phyloP scores from a whole-genome alignment of 2,888 invertebrate species.

The Monopis laevigella region DNA sequence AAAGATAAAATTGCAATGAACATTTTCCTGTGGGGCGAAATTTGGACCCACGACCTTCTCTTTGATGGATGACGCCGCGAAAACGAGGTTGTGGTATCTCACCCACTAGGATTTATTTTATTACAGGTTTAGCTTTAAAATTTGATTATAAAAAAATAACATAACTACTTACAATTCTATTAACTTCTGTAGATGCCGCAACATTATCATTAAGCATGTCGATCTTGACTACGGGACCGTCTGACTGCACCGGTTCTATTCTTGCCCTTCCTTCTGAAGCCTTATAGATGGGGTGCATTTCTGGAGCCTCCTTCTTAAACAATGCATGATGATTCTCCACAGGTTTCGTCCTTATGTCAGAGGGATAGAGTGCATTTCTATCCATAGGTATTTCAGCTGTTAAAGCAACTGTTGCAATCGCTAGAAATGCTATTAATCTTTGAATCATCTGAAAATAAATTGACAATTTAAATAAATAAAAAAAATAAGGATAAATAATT shows the following conservation, averaged over 20 bases:
- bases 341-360: conserved; percentile 30
- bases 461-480: background rate
- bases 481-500: too few species aligned
- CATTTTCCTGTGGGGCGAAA: too few species aligned
- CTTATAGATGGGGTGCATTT: conserved; percentile 41
- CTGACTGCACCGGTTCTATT: conserved; percentile 38
- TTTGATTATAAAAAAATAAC: conserved; percentile 1
- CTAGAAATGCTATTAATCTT: conserved; percentile 24
- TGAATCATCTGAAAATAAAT: conserved; percentile 41
- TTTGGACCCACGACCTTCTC: too few species aligned
- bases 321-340: conserved; percentile 30
- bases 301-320: conserved; percentile 30
- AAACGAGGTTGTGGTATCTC: too few species aligned
- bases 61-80: too few species aligned
- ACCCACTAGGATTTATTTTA: too few species aligned
- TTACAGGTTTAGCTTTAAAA: too few species aligned
- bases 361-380: conserved; percentile 32
- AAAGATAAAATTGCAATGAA: too few species aligned
- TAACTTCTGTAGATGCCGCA: conserved; percentile 30
- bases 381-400: conserved; percentile 40
- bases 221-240: conserved; percentile 38
- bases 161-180: conserved; percentile 47
- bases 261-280: conserved; percentile 38
- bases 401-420: conserved; percentile 26
- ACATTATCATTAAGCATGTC: conserved; percentile 51